These are phyloP conservation scores for Nysson spinosus DNA, from an alignment of 2,888 invertebrate species.

Conservation along the genomic window DNA sequence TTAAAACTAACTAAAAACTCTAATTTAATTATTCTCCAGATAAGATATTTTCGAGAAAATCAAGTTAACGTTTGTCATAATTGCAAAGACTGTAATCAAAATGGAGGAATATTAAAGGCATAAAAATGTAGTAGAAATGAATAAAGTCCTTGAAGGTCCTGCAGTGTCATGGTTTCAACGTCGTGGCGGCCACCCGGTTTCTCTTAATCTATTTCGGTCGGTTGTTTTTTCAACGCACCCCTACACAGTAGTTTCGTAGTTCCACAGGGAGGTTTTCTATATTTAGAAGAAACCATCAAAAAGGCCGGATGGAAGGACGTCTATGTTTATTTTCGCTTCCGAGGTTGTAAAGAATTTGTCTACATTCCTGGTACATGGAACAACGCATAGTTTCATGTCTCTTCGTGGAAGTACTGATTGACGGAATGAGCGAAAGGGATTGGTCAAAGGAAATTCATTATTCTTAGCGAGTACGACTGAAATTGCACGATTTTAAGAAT, in stretches of 20 bases:
- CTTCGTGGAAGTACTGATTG: neutral
- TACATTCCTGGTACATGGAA: constrained; percentile 7
- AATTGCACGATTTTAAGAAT: no score
- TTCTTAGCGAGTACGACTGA: no score
- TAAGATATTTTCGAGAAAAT: no score
- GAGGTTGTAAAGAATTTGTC: constrained; percentile 23
- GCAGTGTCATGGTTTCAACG: constrained; percentile 7
- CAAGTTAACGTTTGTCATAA: no score
- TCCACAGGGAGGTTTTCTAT: constrained; percentile 41
- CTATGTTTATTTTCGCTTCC: constrained; percentile 46
- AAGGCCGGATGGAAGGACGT: constrained; percentile 51
- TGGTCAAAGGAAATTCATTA: neutral
- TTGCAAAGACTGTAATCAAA: no score
- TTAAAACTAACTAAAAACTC: no score
- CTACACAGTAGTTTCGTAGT: constrained; percentile 25
- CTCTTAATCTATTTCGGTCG: constrained; percentile 51
- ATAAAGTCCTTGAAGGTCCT: constrained; percentile 24
- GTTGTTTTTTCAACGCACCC: constrained; percentile 58
- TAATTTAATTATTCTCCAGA: no score
- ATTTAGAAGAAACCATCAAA: constrained; percentile 51
- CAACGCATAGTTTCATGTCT: constrained; percentile 15
- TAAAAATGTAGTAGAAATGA: constrained; percentile 29
- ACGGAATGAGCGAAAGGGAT: neutral
- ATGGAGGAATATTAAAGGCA: no score
- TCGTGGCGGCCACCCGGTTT: constrained; percentile 17